Conservation (phyloP, 1,140 invertebrate genomes). For the Pachypsylla venusta region DNA sequence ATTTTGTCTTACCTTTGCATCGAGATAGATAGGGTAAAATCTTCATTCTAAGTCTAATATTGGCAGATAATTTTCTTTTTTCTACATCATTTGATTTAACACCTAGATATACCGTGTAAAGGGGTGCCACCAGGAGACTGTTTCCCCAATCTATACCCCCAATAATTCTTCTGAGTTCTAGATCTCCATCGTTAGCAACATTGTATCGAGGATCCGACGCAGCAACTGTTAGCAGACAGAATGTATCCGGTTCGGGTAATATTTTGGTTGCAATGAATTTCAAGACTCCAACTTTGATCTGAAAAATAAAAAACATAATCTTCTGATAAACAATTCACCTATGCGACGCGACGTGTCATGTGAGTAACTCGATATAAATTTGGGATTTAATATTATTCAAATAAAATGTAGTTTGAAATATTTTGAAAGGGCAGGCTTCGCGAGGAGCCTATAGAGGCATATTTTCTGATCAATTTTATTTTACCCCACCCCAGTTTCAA, state of each 20-base stretch:
- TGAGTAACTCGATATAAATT: no score
- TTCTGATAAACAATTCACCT: background rate
- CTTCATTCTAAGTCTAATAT: conserved; percentile 66
- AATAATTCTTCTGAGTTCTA: conserved; percentile 23
- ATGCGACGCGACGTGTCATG: background rate
- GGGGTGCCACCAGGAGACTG: conserved; percentile 44
- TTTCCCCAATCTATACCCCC: conserved; percentile 63
- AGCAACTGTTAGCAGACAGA: conserved; percentile 64
- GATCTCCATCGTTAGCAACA: conserved; percentile 55
- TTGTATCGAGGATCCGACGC: conserved; percentile 72
- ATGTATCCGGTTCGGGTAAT: conserved; percentile 54
- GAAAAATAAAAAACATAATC: conserved; percentile 22
- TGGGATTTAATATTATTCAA: no score
- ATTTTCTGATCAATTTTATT: no score
- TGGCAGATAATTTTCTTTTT: conserved; percentile 51
- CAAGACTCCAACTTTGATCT: conserved; percentile 61
- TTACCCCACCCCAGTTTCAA: no score
- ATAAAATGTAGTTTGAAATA: no score
- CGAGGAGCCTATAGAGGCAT: no score
- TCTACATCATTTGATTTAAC: conserved; percentile 38
- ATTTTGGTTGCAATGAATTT: conserved; percentile 65
- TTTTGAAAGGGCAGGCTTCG: no score
- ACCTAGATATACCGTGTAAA: conserved; percentile 66
- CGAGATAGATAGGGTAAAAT: conserved; percentile 67
- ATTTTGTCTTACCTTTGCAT: conserved; percentile 61